Evolutionary conservation across 2,113 vertebrate species (phyloP).

Genomic region (Cettia cetti): DNA sequence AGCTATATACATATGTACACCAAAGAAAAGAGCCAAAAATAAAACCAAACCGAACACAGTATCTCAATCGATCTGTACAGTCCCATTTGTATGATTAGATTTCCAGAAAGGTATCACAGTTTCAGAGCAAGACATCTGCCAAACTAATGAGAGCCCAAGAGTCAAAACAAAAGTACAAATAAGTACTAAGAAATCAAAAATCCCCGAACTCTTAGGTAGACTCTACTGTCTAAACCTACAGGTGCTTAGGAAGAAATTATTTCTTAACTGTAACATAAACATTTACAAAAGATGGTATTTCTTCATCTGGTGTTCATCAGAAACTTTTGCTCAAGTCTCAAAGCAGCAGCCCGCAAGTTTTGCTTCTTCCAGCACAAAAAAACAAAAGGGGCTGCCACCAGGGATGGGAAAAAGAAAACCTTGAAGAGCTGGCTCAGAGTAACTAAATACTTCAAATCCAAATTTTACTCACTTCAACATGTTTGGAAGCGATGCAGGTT

Average conservation of each 20-base stretch:
- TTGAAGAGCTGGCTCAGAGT: conserved; percentile 23
- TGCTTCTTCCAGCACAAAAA: conserved; percentile 23
- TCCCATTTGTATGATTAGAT: not conserved
- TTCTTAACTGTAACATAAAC: conserved; percentile 28
- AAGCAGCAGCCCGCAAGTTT: not conserved
- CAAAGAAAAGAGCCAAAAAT: not conserved
- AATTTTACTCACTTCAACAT: conserved; percentile 47
- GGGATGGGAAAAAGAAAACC: conserved; percentile 15
- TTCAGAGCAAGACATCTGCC: conserved; percentile 3
- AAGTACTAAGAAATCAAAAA: not conserved
- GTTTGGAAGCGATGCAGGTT: conserved; percentile 42
- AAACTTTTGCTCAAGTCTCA: conserved; percentile 22
- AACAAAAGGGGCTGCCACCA: not conserved
- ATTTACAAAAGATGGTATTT: not conserved
- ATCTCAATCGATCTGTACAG: not conserved
- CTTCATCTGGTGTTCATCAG: conserved; percentile 34
- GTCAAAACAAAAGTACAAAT: not conserved
- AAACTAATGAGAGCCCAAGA: conserved; percentile 16
- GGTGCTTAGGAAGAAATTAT: conserved; percentile 26
- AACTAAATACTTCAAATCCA: conserved; percentile 42
- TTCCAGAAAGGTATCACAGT: not conserved
- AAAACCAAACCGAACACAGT: not conserved
- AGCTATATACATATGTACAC: not conserved
- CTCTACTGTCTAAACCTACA: not conserved
- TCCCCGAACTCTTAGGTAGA: not conserved